phyloP scores from a whole-genome alignment of 2,797 vertebrate genomes.

The Meriones psammophilus region DNA sequence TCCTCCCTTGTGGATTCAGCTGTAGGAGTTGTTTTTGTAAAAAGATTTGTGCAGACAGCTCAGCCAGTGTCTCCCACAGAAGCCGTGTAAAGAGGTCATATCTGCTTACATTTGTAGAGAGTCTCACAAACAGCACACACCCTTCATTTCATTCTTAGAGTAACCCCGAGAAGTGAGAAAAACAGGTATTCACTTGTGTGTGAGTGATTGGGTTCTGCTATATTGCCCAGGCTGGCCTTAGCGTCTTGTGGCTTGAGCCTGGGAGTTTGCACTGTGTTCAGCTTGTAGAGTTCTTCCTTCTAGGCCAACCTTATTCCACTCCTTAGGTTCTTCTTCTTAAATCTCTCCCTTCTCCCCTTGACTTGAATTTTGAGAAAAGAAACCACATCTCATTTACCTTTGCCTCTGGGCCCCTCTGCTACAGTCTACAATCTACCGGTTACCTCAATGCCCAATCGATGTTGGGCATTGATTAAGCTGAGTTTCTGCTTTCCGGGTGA shows the following conservation, averaged over 20 bases:
- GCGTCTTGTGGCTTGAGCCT: too few relatives aligned
- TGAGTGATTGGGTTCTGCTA: not conserved
- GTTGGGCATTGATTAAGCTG: not conserved
- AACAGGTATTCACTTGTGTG: not conserved
- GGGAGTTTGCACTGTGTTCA: too few relatives aligned
- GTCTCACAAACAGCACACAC: not conserved
- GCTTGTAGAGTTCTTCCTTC: not conserved
- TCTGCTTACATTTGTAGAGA: not conserved
- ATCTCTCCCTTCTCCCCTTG: not conserved
- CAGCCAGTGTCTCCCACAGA: not conserved
- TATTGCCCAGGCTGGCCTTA: not conserved
- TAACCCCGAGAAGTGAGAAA: not conserved
- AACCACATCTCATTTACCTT: not conserved
- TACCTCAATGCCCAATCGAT: too few relatives aligned
- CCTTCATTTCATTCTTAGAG: slow-evolving; percentile 12
- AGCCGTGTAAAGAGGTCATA: not conserved
- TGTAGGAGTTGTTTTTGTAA: not conserved
- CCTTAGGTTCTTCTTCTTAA: not conserved
- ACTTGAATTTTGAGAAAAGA: slow-evolving; percentile 9
- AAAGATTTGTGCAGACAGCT: not conserved
- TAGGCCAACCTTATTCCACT: not conserved
- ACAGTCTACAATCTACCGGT: not conserved
- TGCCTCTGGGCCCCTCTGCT: not conserved
- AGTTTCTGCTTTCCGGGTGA: slow-evolving; percentile 23
- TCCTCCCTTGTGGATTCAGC: not conserved